phyloP scores from a whole-genome alignment of 2,797 vertebrate species.

The Varecia variegata region DNA sequence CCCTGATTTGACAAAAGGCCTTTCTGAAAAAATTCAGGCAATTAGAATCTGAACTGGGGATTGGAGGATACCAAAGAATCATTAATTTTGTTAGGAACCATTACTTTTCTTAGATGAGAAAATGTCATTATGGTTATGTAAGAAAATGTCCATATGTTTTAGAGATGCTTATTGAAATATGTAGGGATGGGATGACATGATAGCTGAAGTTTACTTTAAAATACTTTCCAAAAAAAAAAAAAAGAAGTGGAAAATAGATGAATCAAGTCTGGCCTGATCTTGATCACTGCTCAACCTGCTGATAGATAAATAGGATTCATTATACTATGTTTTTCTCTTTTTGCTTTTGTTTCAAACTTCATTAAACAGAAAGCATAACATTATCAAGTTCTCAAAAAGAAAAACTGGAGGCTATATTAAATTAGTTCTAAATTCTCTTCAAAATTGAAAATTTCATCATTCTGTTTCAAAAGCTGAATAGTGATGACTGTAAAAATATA shows the following conservation, averaged over 20 bases:
- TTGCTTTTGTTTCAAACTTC: not conserved
- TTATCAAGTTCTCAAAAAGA: not conserved
- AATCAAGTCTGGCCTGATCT: not conserved
- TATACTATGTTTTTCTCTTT: not conserved
- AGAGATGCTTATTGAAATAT: not conserved
- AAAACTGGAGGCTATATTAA: not conserved
- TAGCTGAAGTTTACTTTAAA: not conserved
- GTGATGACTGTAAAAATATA: not conserved
- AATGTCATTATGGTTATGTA: not conserved
- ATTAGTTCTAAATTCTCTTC: not conserved
- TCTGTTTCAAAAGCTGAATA: constrained; percentile 9
- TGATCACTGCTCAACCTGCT: not conserved
- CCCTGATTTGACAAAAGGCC: not conserved
- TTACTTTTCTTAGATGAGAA: not conserved
- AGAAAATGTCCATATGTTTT: not conserved
- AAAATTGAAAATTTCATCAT: not conserved
- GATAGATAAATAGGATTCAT: not conserved
- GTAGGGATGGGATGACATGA: not conserved
- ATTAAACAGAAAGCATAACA: not conserved
- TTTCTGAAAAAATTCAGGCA: constrained; percentile 33
- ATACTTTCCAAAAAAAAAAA: not conserved
- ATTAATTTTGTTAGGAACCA: not conserved
- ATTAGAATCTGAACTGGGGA: not conserved
- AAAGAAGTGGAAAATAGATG: not conserved
- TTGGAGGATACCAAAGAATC: not conserved